Evolutionary conservation across 2,797 vertebrate genomes (phyloP), one percentile per base, ranked within the genome.

Genomic region (Gymnoscopelus braueri): DNA sequence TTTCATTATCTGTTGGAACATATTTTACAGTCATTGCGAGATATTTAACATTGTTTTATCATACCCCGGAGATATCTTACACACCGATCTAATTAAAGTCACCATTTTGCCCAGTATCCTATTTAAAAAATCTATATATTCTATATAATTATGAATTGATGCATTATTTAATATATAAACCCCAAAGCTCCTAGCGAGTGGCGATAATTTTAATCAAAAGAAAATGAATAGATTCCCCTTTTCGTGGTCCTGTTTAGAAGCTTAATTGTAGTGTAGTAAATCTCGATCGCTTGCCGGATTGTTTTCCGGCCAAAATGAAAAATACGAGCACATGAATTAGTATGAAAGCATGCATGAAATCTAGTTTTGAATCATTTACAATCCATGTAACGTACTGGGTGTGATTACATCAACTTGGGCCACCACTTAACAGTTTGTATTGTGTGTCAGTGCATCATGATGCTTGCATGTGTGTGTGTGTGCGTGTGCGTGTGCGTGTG

Each of bases 101-200:
- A 91, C 88, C 80, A 87, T 89, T 93, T 90, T 93, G 87, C 92
- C 90, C 83, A 72, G 87, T 91, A 91, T 93, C 90, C 92, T 88
- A 92, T 93, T 94, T 92, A 88, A 92, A 90, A 95, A 94, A 93
- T 93, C 92, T 93, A 95, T 94, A 93, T 93, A 92, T 94, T 93
- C 92, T 93, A 94, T 95, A 94, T 94, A 95, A 94, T 95, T 94
- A 95, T 92, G 88, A 94, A 94, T 93, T 91, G 79, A 92, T 94
- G 92, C 92, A 94, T 95, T 95, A 95, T 94, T 95, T 93, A 94
- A 94, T 93, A 93, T 86, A 90, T 89, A 91, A 93, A 91, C 91
- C 93, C 93, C 93, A 92, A 91, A 94, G 92, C 90, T 88, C 93
- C 84, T 75, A 67, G 90, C 83, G 87, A 89, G 91, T 93, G 88